These are phyloP conservation scores for Pseudomyrmex pallidus DNA, from an alignment of 1,140 invertebrate genomes.

Conservation along the genomic window DNA sequence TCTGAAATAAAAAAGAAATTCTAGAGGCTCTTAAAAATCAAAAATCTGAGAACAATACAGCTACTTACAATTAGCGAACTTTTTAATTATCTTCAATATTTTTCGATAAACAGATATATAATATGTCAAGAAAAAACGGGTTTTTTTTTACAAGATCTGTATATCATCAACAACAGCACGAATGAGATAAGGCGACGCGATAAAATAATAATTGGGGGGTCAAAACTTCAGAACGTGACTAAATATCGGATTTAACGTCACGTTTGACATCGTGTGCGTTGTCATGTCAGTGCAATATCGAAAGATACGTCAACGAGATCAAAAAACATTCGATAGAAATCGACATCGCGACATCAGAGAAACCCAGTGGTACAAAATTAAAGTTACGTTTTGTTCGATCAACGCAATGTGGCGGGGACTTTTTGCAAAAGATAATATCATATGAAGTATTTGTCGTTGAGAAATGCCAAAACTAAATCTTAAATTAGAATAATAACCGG, in stretches of 20 bases:
- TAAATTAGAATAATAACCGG: conserved; percentile 19
- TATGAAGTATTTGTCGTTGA: not conserved
- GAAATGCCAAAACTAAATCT: conserved; percentile 1
- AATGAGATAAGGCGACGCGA: conserved; percentile 50
- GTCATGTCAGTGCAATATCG: conserved; percentile 68
- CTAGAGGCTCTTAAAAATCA: not conserved
- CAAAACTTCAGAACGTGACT: conserved; percentile 10
- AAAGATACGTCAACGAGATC: conserved; percentile 40
- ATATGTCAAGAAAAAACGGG: not conserved
- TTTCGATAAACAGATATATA: not conserved
- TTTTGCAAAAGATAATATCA: not conserved
- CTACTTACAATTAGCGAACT: too few relatives aligned
- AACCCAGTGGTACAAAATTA: not conserved
- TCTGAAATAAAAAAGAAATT: not conserved
- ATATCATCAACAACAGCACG: not conserved
- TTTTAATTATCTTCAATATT: too few relatives aligned
- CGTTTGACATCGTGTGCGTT: conserved; percentile 76
- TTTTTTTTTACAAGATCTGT: conserved; percentile 9
- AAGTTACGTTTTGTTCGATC: not conserved
- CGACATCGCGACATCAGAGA: not conserved
- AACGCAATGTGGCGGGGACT: not conserved
- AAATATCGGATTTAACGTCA: conserved; percentile 69
- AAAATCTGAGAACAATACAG: not conserved
- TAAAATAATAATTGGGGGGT: conserved; percentile 23
- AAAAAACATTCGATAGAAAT: conserved; percentile 13